Conservation (phyloP, 1,140 invertebrate genomes). For the Drosophila kepulauana region DNA sequence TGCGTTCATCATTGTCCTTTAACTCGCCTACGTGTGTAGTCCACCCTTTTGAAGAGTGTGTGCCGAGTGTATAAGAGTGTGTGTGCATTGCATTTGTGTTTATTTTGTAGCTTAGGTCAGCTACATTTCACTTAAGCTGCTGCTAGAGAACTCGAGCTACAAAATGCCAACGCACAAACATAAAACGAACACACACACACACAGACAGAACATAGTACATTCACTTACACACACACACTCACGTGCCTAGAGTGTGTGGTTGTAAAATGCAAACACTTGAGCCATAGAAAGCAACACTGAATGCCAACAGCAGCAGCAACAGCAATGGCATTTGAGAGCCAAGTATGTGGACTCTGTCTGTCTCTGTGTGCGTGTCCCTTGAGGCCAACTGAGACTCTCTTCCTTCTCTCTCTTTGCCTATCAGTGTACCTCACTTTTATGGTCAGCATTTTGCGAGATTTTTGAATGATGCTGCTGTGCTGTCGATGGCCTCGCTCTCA, state of each 20-base stretch:
- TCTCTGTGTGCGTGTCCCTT: background rate
- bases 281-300: conserved; percentile 64
- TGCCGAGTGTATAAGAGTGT: conserved; percentile 8
- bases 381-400: background rate
- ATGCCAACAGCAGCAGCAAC: conserved; percentile 47
- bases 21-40: conserved; percentile 26
- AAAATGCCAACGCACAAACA: conserved; percentile 58
- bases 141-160: conserved; percentile 46
- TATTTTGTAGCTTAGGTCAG: conserved; percentile 75
- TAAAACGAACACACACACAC: conserved; percentile 39
- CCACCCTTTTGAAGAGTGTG: conserved; percentile 7
- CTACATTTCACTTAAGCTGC: conserved; percentile 77
- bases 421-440: conserved; percentile 24
- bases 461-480: conserved; percentile 18
- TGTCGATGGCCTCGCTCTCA: background rate
- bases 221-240: conserved; percentile 28
- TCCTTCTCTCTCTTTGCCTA: background rate
- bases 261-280: conserved; percentile 81
- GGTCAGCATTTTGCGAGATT: conserved; percentile 38
- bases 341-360: conserved; percentile 5
- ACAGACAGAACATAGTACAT: background rate
- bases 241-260: conserved; percentile 52
- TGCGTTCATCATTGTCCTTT: conserved; percentile 37
- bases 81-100: conserved; percentile 57
- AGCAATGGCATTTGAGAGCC: conserved; percentile 27